Evolutionary conservation across 2,888 invertebrate genomes (phyloP), one percentile per base, ranked within the genome.

Genomic region (Panorpa germanica): DNA sequence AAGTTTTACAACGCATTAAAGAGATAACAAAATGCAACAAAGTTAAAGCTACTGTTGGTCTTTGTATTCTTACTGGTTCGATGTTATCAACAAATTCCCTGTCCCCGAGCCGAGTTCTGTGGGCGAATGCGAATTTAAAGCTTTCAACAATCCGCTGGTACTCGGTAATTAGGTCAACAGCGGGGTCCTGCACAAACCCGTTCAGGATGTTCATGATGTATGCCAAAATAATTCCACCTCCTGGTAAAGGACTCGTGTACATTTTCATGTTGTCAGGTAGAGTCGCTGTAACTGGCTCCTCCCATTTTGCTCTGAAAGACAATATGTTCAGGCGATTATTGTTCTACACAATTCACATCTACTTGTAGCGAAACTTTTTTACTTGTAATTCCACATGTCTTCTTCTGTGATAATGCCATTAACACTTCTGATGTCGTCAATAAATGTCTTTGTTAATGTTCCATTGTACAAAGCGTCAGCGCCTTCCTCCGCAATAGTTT

Each of bases 121-220:
- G 68, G 2, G 83, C 91, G 51, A 78, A 91, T 11, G 78, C 90
- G 57, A 75, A 91, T 52, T 96, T 96, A 54, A 88, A 82, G 4
- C 80, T 67, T 50, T 96, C 95, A 6, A 81, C 59, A 38, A 88
- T 61, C 37, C 83, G 68, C 43, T 95, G 95, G 63, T 78, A 78
- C 6, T 20, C 46, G 46, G 14, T 42, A 35, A 4, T 34, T 26
- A 4, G 12, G n/a, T n/a, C n/a, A 34, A 15, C n/a, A n/a, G n/a
- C n/a, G n/a, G n/a, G n/a, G n/a, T n/a, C n/a, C n/a, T n/a, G n/a
- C n/a, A n/a, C n/a, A 32, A 45, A 66, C 8, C 57, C 63, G 30
- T 65, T 62, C 41, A 90, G 55, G 40, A 90, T 65, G 47, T 85
- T 82, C 38, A 93, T 52, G 35, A 91, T 78, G 46, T 83, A 75